phyloP scores from a whole-genome alignment of 2,888 invertebrate species.

The Caenorhabditis panamensis region DNA sequence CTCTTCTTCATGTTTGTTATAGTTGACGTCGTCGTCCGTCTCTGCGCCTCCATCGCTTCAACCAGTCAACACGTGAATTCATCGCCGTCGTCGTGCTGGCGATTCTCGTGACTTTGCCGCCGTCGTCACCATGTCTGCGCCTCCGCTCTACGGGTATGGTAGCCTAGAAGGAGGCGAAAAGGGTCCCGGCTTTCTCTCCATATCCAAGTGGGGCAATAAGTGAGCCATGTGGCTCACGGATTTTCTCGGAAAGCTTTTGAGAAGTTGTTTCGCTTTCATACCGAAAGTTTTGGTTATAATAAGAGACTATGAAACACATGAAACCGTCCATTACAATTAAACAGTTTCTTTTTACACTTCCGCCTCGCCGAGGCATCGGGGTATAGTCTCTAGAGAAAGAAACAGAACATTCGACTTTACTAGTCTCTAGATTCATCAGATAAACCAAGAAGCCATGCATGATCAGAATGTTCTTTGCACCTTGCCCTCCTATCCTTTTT shows the following conservation, averaged over 20 bases:
- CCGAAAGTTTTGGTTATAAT: too few relatives aligned
- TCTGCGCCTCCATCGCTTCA: constrained; percentile 24
- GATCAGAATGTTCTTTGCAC: too few relatives aligned
- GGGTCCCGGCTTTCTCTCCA: too few relatives aligned
- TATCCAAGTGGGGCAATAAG: neutral
- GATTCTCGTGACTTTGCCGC: constrained; percentile 32
- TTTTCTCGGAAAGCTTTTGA: neutral
- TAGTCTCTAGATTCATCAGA: neutral
- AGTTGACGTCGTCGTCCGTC: constrained; percentile 33
- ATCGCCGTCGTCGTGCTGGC: constrained; percentile 9
- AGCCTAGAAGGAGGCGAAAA: neutral
- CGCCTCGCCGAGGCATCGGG: too few relatives aligned
- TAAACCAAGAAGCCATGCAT: too few relatives aligned
- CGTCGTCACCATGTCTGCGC: constrained; percentile 19
- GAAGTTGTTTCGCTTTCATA: too few relatives aligned
- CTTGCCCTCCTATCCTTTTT: too few relatives aligned
- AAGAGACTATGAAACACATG: neutral
- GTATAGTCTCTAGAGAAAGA: neutral
- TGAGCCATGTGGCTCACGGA: neutral
- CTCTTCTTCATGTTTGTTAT: constrained; percentile 20
- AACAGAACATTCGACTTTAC: neutral
- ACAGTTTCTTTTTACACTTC: constrained; percentile 8
- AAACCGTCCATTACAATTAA: neutral
- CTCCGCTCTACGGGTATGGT: constrained; percentile 37
- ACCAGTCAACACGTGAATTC: constrained; percentile 27